Evolutionary conservation across 2,888 invertebrate genomes (phyloP).

Genomic region (Tortrix viridana): DNA sequence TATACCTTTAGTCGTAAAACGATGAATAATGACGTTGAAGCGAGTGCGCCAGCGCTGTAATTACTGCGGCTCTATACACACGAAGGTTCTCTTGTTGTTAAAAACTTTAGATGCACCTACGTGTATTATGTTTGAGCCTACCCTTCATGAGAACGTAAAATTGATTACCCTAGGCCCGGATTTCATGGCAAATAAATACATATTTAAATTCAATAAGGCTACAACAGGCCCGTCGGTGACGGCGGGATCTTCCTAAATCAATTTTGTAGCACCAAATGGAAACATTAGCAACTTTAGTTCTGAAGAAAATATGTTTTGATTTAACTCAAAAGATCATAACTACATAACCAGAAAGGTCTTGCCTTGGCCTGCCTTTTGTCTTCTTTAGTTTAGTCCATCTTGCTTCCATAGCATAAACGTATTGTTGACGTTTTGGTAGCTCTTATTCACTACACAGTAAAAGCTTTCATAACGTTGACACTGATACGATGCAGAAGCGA

Average conservation of each 20-base stretch:
- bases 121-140: constrained; percentile 66
- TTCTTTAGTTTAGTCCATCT: too few relatives aligned
- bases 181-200: constrained; percentile 55
- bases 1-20: constrained; percentile 83
- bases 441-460: too few relatives aligned
- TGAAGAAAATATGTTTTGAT: too few relatives aligned
- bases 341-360: too few relatives aligned
- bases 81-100: constrained; percentile 77
- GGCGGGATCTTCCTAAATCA: constrained; percentile 11
- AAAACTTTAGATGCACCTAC: constrained; percentile 72
- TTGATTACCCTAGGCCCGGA: constrained; percentile 59
- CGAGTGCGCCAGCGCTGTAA: constrained; percentile 81
- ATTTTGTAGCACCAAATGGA: constrained; percentile 14
- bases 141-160: constrained; percentile 64
- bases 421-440: too few relatives aligned
- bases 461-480: too few relatives aligned
- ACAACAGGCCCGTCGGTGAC: constrained; percentile 18
- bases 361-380: too few relatives aligned
- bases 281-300: too few relatives aligned
- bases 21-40: constrained; percentile 83
- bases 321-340: too few relatives aligned
- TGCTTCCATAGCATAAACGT: background rate
- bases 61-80: constrained; percentile 79
- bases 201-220: constrained; percentile 60
- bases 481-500: too few relatives aligned